Base-by-base conservation (phyloP, 2,113 vertebrate species). In the Prionailurus viverrinus region DNA sequence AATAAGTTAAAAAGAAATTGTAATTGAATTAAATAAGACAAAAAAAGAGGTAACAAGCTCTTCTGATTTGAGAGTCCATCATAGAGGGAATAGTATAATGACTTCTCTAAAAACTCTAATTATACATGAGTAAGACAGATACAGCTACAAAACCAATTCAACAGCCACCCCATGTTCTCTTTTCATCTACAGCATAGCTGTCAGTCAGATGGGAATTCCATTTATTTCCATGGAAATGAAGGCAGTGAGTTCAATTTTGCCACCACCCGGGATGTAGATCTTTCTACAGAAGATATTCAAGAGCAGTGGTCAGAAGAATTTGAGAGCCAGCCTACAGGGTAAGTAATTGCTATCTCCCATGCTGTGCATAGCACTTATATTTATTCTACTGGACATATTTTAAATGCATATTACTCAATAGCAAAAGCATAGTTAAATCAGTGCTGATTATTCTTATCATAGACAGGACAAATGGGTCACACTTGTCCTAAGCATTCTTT, bases 261-360 rank as follows among this genome's bases (percentile, higher is more conserved):
- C 93, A 99, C 99, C 86, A 99, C 99, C 81, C 99, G 99, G 84
- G 99, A 99, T 3, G 98, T 99, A 76, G 99, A 99, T 98, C 99
- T 99, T 80, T 99, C 99, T 97, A 98, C 99, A 3, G 99, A 99
- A 96, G 99, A 99, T 79, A 99, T 99, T 89, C 99, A 99, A 95
- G 99, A 99, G 97, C 99, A 99, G 96, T 99, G 99, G 99, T 99
- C 99, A 98, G 99, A 99, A 98, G 99, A 99, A 97, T 99, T 99
- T 98, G 99, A 99, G 98, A 99, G 97, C 97, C 99, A 99, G 41
- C 99, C 99, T 6, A 99, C 99, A 73, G 99, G 99, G 99, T 99
- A 98, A 99, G 99, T 99, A 94, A 88, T 94, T 92, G 66, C 63
- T 41, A 0, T 53, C 39, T 0, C 0, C 63, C 97, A 95, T 94